A percentile compares a stretch with the other conserved stretches of the same genome.
These are phyloP conservation scores for Chymomyza amoena DNA, from an alignment of 2,888 invertebrate genomes.

Conservation along the genomic window DNA sequence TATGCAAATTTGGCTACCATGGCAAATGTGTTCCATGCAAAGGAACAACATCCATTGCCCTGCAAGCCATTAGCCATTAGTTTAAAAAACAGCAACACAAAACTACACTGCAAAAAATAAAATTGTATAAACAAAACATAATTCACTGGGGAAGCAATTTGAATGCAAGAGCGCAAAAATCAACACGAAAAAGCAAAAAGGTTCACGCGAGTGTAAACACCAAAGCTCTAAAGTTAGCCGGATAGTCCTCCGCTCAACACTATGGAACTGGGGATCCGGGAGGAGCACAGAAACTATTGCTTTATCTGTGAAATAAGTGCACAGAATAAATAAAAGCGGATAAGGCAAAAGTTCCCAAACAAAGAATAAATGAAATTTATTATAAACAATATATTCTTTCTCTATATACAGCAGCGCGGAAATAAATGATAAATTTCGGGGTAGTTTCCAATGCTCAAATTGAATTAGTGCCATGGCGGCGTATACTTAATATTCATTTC, in stretches of 20 bases:
- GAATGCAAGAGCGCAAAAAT: constrained; percentile 6
- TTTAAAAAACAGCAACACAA: background rate
- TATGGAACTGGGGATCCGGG: background rate
- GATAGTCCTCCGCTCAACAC: background rate
- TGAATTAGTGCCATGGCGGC: background rate
- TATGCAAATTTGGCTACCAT: background rate
- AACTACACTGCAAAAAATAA: background rate
- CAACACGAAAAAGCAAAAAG: background rate
- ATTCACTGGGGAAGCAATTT: constrained; percentile 9
- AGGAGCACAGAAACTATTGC: background rate
- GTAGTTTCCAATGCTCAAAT: background rate
- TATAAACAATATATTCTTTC: background rate
- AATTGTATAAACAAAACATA: background rate
- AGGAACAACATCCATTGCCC: background rate
- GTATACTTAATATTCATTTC: constrained; percentile 10
- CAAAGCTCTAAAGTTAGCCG: background rate
- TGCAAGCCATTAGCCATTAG: background rate
- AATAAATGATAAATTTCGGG: background rate
- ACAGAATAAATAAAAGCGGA: background rate
- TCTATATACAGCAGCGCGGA: background rate
- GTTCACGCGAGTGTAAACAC: constrained; percentile 5
- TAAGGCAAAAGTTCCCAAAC: background rate
- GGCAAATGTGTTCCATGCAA: background rate
- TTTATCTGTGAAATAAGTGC: constrained; percentile 17
- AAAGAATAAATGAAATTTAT: constrained; percentile 29